Evolutionary conservation across 2,888 invertebrate species (phyloP).

Genomic region (Parascotia fuliginaria): DNA sequence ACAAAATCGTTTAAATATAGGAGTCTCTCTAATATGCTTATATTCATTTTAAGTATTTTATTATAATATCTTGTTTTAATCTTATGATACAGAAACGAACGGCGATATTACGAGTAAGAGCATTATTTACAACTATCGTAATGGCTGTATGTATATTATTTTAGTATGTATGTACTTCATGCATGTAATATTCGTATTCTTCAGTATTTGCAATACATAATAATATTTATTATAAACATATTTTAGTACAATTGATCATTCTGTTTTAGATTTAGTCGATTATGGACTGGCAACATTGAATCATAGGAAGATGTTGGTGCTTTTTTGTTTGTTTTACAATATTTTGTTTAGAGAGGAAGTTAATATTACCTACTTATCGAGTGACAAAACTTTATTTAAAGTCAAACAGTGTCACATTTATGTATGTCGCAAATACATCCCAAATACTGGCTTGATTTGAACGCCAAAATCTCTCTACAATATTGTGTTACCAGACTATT

Average conservation of each 20-base stretch:
- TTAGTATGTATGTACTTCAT: conserved; percentile 55
- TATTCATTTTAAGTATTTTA: conserved; percentile 18
- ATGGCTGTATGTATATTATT: conserved; percentile 81
- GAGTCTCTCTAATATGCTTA: too few species aligned
- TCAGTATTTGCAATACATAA: conserved; percentile 17
- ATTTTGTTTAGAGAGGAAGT: too few species aligned
- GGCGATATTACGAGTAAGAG: conserved; percentile 80
- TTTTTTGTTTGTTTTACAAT: too few species aligned
- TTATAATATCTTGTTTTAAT: conserved; percentile 49
- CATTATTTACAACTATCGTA: conserved; percentile 79
- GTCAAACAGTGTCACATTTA: too few species aligned
- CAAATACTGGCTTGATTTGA: too few species aligned
- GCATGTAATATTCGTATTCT: conserved; percentile 57
- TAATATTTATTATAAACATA: conserved; percentile 13
- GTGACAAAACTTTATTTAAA: too few species aligned
- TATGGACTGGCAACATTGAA: background rate
- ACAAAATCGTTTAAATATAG: too few species aligned
- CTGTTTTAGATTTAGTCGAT: background rate
- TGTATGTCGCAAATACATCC: too few species aligned
- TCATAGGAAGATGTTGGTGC: background rate
- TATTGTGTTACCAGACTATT: too few species aligned
- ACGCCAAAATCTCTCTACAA: too few species aligned
- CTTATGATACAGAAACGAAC: conserved; percentile 76
- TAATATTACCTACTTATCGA: too few species aligned
- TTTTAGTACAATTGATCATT: conserved; percentile 16